Percentiles rank a stretch among this genome's conserved stretches.
These are phyloP conservation scores for Dynastes maya DNA, from an alignment of 2,888 invertebrate species.

Conservation along the genomic window DNA sequence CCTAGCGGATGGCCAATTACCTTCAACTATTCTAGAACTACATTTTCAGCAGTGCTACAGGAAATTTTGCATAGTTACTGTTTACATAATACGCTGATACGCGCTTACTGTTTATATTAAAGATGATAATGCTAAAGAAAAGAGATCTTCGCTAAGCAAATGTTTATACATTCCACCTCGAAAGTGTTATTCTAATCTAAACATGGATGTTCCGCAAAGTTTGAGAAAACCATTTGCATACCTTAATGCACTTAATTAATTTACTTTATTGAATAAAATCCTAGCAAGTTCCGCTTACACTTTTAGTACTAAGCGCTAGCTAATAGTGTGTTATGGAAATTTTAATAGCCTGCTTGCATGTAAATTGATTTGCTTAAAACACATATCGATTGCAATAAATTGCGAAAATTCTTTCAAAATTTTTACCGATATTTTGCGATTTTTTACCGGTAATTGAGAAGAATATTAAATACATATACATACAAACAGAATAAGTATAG, in stretches of 20 bases:
- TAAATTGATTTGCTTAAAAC: neutral
- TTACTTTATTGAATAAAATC: constrained; percentile 36
- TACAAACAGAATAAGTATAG: too few relatives aligned
- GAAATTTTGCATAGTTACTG: constrained; percentile 37
- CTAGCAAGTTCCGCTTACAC: constrained; percentile 2
- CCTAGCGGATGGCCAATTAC: constrained; percentile 18
- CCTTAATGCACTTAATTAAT: constrained; percentile 10
- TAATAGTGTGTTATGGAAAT: constrained; percentile 13
- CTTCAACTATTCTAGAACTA: neutral
- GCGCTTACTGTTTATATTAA: constrained; percentile 21
- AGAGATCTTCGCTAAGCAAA: neutral
- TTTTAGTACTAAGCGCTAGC: constrained; percentile 1
- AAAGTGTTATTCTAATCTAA: constrained; percentile 16
- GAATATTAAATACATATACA: too few relatives aligned
- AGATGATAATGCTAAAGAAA: constrained; percentile 12
- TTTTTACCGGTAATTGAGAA: too few relatives aligned
- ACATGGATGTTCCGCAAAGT: constrained; percentile 1
- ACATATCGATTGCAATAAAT: too few relatives aligned
- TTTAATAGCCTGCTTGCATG: neutral
- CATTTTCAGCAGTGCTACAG: neutral
- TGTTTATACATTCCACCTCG: neutral
- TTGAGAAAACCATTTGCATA: constrained; percentile 31
- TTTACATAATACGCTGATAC: constrained; percentile 29
- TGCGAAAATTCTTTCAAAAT: too few relatives aligned
- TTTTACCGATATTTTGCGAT: too few relatives aligned